Base-by-base conservation (phyloP, 2,797 vertebrate species). In the Chaenodraco wilsoni region DNA sequence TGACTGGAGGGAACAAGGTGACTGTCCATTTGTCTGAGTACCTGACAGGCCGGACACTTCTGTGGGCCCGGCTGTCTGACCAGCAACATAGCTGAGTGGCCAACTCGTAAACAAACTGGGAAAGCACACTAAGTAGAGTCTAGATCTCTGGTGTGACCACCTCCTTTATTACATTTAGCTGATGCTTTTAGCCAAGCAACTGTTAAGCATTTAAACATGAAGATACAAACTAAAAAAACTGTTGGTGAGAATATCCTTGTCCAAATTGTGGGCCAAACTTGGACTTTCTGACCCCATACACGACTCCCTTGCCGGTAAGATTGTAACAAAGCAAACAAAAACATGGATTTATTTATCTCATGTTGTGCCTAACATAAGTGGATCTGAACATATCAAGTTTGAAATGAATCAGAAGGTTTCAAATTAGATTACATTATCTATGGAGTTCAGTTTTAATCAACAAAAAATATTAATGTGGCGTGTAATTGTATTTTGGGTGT, bases 1-100 rank as follows among this genome's bases (percentile, higher is more conserved):
- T 33, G 62, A 66, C 65, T 72, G 73, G 69, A 65, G 3, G 3
- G 41, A 75, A 70, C 83, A 64, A 48, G 66, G 67, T 63, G 72
- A 73, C 73, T 57, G 46, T 12, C 14, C 12, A 55, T 84, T 75
- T 72, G 52, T 75, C 60, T 69, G 64, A 55, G 49, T 54, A 55
- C 63, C 62, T 64, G 69, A 67, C 62, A 64, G 33, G 41, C 23
- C 23, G 19, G 49, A 49, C 66, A 12, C 40, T 5, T 56, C 5
- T 23, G 54, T 21, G 5, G 27, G 19, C 40, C 37, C 3, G 5
- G 56, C 43, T 44, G 54, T 68, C 61, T 62, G 59, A 70, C 61
- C 52, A 40, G 12, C 50, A 31, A 57, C 1, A 17, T 1, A 56
- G 54, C 61, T 5, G 55, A 69, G 44, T 19, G 3, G 49, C 21